These are phyloP conservation scores for Antheraea assamensis DNA, from an alignment of 2,888 invertebrate genomes.

Conservation along the genomic window DNA sequence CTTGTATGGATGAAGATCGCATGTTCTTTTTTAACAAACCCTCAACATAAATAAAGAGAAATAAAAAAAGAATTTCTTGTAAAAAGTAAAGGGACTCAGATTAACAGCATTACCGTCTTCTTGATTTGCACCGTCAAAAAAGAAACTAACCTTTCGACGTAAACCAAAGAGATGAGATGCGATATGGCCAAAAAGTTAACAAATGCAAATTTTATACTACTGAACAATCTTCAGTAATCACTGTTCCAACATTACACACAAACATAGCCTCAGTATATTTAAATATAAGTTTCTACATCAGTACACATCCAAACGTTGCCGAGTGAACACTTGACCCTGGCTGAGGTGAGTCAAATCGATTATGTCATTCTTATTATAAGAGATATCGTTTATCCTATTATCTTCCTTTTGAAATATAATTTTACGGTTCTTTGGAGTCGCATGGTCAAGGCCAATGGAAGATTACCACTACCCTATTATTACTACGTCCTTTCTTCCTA, in stretches of 20 bases:
- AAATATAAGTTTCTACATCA: conserved; percentile 7
- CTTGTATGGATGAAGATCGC: too few relatives aligned
- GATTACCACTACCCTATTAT: neutral
- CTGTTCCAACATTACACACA: neutral
- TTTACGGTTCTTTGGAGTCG: neutral
- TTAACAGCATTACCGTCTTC: too few relatives aligned
- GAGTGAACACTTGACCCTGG: conserved; percentile 16
- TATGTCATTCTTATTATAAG: conserved; percentile 41
- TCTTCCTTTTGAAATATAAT: neutral
- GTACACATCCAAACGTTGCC: neutral
- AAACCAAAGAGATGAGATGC: too few relatives aligned
- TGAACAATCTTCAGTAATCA: neutral
- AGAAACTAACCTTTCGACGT: too few relatives aligned
- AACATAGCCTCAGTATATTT: neutral
- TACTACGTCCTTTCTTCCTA: too few relatives aligned
- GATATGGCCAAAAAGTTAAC: too few relatives aligned
- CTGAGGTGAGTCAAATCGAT: conserved; percentile 29
- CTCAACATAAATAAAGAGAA: too few relatives aligned
- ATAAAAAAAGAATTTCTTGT: too few relatives aligned
- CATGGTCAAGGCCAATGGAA: neutral
- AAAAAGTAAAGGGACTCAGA: too few relatives aligned
- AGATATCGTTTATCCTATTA: conserved; percentile 19
- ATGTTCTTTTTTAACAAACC: too few relatives aligned
- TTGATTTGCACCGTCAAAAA: too few relatives aligned
- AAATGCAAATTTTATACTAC: neutral